Evolutionary conservation across 2,113 vertebrate genomes (phyloP), one percentile per base, ranked within the genome.

Genomic region (Chinchilla lanigera): DNA sequence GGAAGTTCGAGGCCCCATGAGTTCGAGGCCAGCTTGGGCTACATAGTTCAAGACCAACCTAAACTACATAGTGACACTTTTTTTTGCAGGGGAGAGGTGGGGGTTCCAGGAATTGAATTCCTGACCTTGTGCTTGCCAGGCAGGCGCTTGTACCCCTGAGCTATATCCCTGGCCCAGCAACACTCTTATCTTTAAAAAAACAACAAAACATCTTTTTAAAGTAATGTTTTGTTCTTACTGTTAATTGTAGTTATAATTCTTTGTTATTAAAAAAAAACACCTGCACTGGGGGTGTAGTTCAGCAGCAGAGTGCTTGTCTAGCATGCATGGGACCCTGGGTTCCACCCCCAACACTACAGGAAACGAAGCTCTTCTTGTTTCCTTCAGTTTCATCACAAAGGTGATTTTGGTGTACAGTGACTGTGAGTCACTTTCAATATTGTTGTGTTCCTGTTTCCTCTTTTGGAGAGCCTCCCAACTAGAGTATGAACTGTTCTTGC

Each of bases 191-290:
- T 41, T 77, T 28, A 30, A 28, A 47, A 75, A 77, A 47, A 77
- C 10, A 17, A 35, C 63, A 41, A 44, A 71, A 65, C 14, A 10
- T 16, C n/a, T 47, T 77, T 77, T 77, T 47, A 28, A 13, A 81
- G 38, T 44, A 89, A 63, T 24, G 56, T 89, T 86, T 71, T 94
- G 81, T 89, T 86, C 50, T 85, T 86, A 65, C 90, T 88, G 12
- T 86, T 83, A n/a, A 54, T 73, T 90, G 13, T 12, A 86, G 19
- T n/a, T 90, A 30, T 81, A 86, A 65, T 77, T 86, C 96, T 94
- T 93, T 90, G n/a, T 90, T 82, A 61, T 24, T 78, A 69, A 83
- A 88, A 28, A 28, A 75, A 81, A 71, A 26, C 14, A 52, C n/a
- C 28, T 33, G 60, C 4, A 5, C 83, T 20, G 41, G 13, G 26